Evolutionary conservation across 2,888 invertebrate species (phyloP).

Genomic region (Gortyna flavago): DNA sequence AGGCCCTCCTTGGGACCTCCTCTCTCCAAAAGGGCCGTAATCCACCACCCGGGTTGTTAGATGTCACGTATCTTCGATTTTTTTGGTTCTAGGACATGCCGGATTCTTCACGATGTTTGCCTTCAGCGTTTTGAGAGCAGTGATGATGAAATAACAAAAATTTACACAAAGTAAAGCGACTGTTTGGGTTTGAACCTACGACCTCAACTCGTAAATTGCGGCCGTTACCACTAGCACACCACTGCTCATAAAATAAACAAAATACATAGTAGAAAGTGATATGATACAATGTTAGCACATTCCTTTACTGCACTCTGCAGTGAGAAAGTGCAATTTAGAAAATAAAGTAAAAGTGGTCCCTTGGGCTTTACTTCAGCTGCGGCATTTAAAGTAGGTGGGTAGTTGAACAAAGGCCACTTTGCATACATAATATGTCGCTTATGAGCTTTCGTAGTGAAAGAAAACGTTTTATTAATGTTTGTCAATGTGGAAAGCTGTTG

Average conservation of each 20-base stretch:
- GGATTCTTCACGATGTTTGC: too few species aligned
- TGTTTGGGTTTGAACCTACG: too few species aligned
- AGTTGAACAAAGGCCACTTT: slow-evolving; percentile 37
- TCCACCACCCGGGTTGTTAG: too few species aligned
- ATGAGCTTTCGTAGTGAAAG: slow-evolving; percentile 14
- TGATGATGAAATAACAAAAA: too few species aligned
- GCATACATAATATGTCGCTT: slow-evolving; percentile 38
- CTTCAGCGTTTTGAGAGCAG: too few species aligned
- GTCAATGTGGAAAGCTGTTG: not conserved
- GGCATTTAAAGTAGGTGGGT: slow-evolving; percentile 41
- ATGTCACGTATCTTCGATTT: too few species aligned
- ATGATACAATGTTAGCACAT: slow-evolving; percentile 47
- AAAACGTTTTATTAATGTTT: not conserved
- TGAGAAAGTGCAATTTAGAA: slow-evolving; percentile 61
- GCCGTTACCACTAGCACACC: too few species aligned
- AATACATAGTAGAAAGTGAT: slow-evolving; percentile 58
- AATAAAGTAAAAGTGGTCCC: slow-evolving; percentile 65
- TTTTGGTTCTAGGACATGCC: too few species aligned
- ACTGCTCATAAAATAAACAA: slow-evolving; percentile 31
- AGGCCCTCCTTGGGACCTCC: too few species aligned
- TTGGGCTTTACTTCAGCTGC: slow-evolving; percentile 32
- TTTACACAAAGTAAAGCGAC: too few species aligned
- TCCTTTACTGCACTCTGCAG: slow-evolving; percentile 36
- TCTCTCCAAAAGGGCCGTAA: too few species aligned
- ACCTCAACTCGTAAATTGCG: not conserved